phyloP scores from a whole-genome alignment of 2,113 vertebrate species.

The Centropristis striata region DNA sequence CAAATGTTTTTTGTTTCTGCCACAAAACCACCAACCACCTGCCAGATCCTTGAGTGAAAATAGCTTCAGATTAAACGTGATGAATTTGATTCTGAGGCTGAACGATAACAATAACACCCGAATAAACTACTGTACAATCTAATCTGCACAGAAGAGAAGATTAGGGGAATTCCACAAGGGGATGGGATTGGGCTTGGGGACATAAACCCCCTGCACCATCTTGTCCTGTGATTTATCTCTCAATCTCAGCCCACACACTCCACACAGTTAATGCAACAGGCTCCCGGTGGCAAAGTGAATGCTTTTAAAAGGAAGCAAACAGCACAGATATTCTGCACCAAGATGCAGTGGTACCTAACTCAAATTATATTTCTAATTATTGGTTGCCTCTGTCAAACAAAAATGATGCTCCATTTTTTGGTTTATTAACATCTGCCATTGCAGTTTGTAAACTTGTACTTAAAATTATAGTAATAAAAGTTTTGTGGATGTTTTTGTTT shows the following conservation, averaged over 20 bases:
- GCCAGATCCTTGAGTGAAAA: conserved; percentile 64
- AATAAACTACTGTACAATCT: conserved; percentile 76
- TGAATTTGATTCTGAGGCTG: conserved; percentile 61
- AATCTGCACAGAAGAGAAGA: conserved; percentile 78
- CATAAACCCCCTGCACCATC: conserved; percentile 73
- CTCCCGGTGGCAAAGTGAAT: background rate
- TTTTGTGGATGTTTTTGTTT: background rate
- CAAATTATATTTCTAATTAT: background rate
- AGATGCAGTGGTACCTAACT: background rate
- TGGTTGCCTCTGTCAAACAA: no score
- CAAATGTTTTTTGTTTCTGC: conserved; percentile 21
- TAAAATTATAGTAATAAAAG: background rate
- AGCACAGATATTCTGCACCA: background rate
- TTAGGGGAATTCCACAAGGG: conserved; percentile 82
- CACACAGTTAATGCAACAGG: conserved; percentile 55
- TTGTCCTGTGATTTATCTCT: conserved; percentile 75
- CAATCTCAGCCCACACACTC: conserved; percentile 60
- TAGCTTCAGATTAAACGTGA: conserved; percentile 77
- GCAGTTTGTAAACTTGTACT: no score
- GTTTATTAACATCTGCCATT: background rate
- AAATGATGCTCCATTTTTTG: conserved; percentile 4
- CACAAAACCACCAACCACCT: conserved; percentile 62
- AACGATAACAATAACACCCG: conserved; percentile 68
- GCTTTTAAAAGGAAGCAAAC: background rate
- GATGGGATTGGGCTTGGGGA: conserved; percentile 76